Base-by-base conservation (phyloP, 1,140 invertebrate genomes). In the Diploscapter pachys region DNA sequence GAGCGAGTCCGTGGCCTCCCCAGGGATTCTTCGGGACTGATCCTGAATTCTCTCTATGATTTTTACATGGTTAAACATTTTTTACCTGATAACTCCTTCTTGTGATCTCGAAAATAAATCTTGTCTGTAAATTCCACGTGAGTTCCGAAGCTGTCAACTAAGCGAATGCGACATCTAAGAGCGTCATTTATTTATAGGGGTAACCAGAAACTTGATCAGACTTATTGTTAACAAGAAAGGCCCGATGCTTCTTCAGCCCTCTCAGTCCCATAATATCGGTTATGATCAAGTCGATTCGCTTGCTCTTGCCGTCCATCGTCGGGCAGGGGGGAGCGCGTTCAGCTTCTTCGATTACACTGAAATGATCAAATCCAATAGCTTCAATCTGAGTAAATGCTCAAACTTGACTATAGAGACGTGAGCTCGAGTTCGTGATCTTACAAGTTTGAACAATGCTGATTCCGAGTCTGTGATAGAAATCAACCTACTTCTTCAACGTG, bases 71-170 rank as follows among this genome's bases (percentile, higher is more conserved):
- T 1, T 31, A 31, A 31, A 31, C 31, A 31, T 31, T 31, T 31
- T 31, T 31, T 31, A 31, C 31, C 31, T 31, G 31, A 31, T 1
- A 31, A 31, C 31, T 31, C 74, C 6, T 84, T 81, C 69, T 84
- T 86, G 71, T 86, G 83, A 54, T 82, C 72, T 69, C 84, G 85
- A n/a, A 87, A 86, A 78, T 86, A 88, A 0, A 57, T 11, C 49
- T 80, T 73, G 53, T 83, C 80, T 71, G 87, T 88, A 79, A 84
- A 87, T 5, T 83, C 85, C 54, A 87, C 87, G 65, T 88, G 87
- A 57, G 87, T 88, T 4, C 87, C 87, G 82, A 88, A 88, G 3
- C 85, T 85, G 75, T 88, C 87, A 3, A 88, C 80, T 59, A 88
- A 83, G 51, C 87, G 81, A 57, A 88, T 78, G 48, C 86, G 76